These are phyloP conservation scores for Cherax destructor DNA, from an alignment of 1,140 invertebrate species.

Conservation along the genomic window DNA sequence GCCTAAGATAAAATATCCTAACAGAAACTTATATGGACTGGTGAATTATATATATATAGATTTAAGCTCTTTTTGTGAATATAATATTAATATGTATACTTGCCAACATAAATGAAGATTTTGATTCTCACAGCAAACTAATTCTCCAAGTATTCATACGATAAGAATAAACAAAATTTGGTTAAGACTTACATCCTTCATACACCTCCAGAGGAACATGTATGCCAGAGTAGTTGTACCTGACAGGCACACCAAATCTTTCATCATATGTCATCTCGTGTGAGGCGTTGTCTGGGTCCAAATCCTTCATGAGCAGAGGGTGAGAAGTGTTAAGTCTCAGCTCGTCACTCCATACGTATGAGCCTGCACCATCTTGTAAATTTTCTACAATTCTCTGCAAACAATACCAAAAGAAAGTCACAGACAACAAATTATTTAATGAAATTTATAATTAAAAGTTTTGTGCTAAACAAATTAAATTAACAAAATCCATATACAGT, in stretches of 20 bases:
- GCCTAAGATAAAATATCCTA: no score
- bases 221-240: constrained; percentile 47
- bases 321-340: constrained; percentile 44
- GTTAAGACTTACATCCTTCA: constrained; percentile 55
- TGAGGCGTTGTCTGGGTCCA: constrained; percentile 32
- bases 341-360: constrained; percentile 38
- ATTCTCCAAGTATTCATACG: neutral
- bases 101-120: neutral
- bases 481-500: no score
- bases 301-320: constrained; percentile 55
- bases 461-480: neutral
- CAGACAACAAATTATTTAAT: neutral
- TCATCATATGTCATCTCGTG: constrained; percentile 23
- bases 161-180: neutral
- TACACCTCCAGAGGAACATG: constrained; percentile 53
- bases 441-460: no score
- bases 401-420: no score
- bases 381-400: constrained; percentile 50
- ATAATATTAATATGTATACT: no score
- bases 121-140: neutral
- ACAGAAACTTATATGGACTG: no score
- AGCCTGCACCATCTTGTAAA: constrained; percentile 41
- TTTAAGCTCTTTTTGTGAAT: no score
- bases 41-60: no score
- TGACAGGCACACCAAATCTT: constrained; percentile 25